These are phyloP conservation scores for Drosophila bifasciata DNA, from an alignment of 1,140 invertebrate genomes.

Conservation along the genomic window DNA sequence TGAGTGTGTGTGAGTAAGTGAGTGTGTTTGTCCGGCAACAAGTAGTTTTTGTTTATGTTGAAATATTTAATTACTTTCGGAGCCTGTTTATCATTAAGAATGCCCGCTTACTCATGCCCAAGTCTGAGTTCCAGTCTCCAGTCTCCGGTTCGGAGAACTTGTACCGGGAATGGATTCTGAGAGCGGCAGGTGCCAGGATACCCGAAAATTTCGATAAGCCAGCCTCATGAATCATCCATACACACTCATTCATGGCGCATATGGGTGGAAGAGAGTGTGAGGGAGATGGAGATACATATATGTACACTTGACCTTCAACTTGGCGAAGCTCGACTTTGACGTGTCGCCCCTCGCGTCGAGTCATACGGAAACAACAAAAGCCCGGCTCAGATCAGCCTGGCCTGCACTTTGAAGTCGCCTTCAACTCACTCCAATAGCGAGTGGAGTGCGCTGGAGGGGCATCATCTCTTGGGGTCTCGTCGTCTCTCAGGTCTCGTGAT, in stretches of 20 bases:
- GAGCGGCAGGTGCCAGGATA: conserved; percentile 59
- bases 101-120: conserved; percentile 50
- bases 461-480: conserved; percentile 26
- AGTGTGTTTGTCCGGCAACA: conserved; percentile 57
- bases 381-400: conserved; percentile 38
- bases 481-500: conserved; percentile 45
- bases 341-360: conserved; percentile 38
- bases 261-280: no score
- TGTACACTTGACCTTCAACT: conserved; percentile 72
- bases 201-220: conserved; percentile 48
- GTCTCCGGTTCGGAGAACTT: conserved; percentile 1
- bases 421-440: conserved; percentile 40
- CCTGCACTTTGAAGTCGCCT: conserved; percentile 72
- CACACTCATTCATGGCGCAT: no score
- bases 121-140: conserved; percentile 25
- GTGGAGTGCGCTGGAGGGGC: conserved; percentile 29
- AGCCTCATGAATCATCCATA: conserved; percentile 27
- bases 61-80: conserved; percentile 78
- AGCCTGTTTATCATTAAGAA: conserved; percentile 47
- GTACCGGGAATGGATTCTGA: conserved; percentile 15
- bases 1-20: conserved; percentile 29
- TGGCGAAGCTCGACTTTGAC: conserved; percentile 56
- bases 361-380: conserved; percentile 76
- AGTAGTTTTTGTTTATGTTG: conserved; percentile 69
- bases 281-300: conserved; percentile 3